A percentile compares a stretch with the other conserved stretches of the same genome.
Evolutionary conservation across 2,888 invertebrate genomes (phyloP).

Genomic region (Digitonthophagus gazella): DNA sequence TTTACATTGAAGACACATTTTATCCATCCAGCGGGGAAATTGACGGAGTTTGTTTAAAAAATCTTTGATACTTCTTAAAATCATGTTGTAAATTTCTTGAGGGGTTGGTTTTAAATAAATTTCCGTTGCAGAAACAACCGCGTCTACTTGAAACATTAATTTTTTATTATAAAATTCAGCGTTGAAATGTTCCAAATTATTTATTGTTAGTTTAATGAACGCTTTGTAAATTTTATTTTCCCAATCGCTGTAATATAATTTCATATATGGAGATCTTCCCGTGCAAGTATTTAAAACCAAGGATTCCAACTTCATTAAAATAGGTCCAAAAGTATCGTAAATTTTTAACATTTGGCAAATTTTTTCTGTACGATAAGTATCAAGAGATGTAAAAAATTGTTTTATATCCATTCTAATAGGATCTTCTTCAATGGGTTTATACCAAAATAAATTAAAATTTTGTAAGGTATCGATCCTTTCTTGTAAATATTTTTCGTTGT

Average conservation of each 20-base stretch:
- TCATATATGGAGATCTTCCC: conserved; percentile 71
- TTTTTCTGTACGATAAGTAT: conserved; percentile 66
- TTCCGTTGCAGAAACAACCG: conserved; percentile 70
- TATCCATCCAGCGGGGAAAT: conserved; percentile 84
- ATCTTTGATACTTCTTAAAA: conserved; percentile 72
- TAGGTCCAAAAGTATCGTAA: conserved; percentile 78
- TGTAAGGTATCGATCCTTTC: conserved; percentile 58
- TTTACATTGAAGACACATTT: conserved; percentile 72
- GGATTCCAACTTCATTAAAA: conserved; percentile 82
- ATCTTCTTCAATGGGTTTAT: conserved; percentile 35
- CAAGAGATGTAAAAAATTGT: conserved; percentile 72
- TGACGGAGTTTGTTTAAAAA: conserved; percentile 71
- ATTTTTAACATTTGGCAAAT: conserved; percentile 66
- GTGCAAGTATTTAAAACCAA: conserved; percentile 77
- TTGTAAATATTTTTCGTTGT: conserved; percentile 64
- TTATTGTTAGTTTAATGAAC: conserved; percentile 64
- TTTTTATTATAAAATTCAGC: conserved; percentile 54
- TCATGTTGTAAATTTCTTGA: conserved; percentile 74
- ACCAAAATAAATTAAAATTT: conserved; percentile 60
- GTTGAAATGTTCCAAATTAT: conserved; percentile 71
- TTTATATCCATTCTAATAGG: conserved; percentile 42
- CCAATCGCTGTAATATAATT: conserved; percentile 76
- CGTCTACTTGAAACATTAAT: conserved; percentile 77
- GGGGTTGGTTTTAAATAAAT: conserved; percentile 73
- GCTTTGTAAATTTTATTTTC: conserved; percentile 74